Evolutionary conservation across 2,888 invertebrate genomes (phyloP), one percentile per base, ranked within the genome.

Genomic region (Unio pictorum): DNA sequence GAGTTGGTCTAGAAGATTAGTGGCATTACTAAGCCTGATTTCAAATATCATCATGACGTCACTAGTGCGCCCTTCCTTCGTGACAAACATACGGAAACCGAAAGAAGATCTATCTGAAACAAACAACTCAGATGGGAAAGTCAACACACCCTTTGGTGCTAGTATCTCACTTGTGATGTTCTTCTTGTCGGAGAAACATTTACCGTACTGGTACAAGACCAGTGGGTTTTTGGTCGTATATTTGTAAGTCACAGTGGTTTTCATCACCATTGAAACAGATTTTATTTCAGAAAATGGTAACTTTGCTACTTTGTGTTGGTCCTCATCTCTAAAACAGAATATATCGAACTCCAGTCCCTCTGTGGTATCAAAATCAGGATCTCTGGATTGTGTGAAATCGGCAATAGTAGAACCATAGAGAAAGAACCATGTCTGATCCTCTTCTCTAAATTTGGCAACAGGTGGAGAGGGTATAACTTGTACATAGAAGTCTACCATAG

Each of bases 281-380:
- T 70, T 59, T 26, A 84, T 45, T 20, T 64, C 65, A 2, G 68
- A 64, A 60, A 74, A 66, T 0, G 78, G 58, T 57, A 66, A 26
- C 28, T 68, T 55, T 58, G 73, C 62, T 20, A 77, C 67, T 6
- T 67, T 68, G 18, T 64, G 69, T 45, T 74, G 67, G 11, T 65
- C 73, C n/a, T 74, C 72, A 73, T 82, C 81, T n/a, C 79, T 76
- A 76, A 81, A 74, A 62, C 86, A 88, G 67, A 89, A 81, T 8
- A 89, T 70, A 61, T 84, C 79, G 55, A 81, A 85, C 6, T 75
- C 70, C 55, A 89, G 75, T 17, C 84, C 87, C 17, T 83, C 81
- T 45, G 80, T 76, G 57, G 80, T 83, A 57, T 81, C 71, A 30
- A 85, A 73, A 72, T 87, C 87, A 1, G 87, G 87, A 67, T 87